These are phyloP conservation scores for Podiceps cristatus DNA, from an alignment of 2,113 vertebrate genomes.

Conservation along the genomic window DNA sequence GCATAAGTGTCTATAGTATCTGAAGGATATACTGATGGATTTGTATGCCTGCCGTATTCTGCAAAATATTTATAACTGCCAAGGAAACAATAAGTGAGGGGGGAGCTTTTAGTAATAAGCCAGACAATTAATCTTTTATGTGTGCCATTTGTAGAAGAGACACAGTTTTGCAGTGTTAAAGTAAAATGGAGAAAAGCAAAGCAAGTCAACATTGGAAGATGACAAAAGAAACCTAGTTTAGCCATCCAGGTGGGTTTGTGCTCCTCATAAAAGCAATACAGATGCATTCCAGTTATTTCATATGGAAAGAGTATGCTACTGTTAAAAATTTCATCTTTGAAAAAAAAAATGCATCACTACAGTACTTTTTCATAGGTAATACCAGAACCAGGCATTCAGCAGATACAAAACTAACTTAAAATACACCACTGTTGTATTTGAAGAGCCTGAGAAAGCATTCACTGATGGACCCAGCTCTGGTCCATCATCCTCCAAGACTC, in stretches of 20 bases:
- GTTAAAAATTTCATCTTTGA: background rate
- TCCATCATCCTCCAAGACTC: background rate
- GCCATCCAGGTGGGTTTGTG: background rate
- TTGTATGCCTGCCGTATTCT: background rate
- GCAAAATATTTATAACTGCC: background rate
- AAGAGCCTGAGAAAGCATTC: background rate
- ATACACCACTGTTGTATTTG: background rate
- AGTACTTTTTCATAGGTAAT: background rate
- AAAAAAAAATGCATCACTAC: background rate
- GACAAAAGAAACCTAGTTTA: background rate
- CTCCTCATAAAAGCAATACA: background rate
- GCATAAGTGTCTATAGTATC: background rate
- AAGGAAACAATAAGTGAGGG: background rate
- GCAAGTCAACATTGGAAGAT: background rate
- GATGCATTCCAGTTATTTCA: background rate
- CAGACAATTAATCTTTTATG: background rate
- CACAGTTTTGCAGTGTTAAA: background rate
- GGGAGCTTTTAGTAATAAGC: background rate
- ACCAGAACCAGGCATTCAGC: background rate
- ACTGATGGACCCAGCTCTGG: background rate
- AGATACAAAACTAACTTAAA: background rate
- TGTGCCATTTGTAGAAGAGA: background rate
- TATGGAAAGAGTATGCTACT: background rate
- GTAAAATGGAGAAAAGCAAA: background rate
- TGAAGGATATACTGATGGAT: background rate